Percentiles rank a stretch among this genome's conserved stretches.
Conservation (phyloP, 2,113 vertebrate genomes). For the Chinchilla lanigera region DNA sequence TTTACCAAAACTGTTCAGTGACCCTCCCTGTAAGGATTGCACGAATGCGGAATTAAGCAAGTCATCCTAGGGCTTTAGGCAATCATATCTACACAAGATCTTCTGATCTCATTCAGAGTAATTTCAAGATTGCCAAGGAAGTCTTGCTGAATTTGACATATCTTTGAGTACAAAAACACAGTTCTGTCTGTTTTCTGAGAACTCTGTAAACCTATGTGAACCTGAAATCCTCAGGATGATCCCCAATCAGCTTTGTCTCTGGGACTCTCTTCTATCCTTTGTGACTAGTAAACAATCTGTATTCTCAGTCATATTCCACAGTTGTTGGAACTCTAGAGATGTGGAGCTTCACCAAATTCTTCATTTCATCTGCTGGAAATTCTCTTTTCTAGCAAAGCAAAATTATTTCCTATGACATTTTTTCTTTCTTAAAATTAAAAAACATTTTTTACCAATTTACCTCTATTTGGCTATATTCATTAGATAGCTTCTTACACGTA, state of each 20-base stretch:
- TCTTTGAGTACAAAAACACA: neutral
- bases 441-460: neutral
- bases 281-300: neutral
- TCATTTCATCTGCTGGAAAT: neutral
- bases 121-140: neutral
- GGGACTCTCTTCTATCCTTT: neutral
- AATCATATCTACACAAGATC: neutral
- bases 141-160: neutral
- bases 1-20: neutral
- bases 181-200: neutral
- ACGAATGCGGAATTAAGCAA: neutral
- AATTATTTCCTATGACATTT: neutral
- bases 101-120: neutral
- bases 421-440: neutral
- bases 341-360: neutral
- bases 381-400: neutral
- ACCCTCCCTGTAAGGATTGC: neutral
- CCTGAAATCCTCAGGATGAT: neutral
- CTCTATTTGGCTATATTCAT: neutral
- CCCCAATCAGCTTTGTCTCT: neutral
- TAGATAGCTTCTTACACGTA: slow-evolving; percentile 16
- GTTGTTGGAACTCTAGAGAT: neutral
- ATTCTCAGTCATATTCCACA: neutral
- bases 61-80: neutral
- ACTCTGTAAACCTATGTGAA: neutral